Conservation (phyloP, 2,888 invertebrate genomes). For the Calliphora vomitoria region DNA sequence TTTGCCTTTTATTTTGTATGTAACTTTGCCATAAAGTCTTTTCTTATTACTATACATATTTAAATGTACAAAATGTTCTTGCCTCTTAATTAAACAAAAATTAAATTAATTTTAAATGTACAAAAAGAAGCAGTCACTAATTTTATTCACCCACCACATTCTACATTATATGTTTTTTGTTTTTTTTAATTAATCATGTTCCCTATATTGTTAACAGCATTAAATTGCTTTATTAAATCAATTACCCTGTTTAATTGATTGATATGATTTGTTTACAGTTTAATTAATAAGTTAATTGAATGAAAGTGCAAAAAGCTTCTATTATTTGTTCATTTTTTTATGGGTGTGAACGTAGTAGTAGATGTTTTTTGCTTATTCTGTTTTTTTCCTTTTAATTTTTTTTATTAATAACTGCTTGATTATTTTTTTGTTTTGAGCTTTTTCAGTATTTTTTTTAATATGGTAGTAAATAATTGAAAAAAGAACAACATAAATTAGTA, state of each 20-base stretch:
- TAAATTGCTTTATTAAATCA: conserved; percentile 53
- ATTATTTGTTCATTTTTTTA: conserved; percentile 77
- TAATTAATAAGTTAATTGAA: conserved; percentile 66
- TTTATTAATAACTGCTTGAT: conserved; percentile 29
- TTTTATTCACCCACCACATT: conserved; percentile 43
- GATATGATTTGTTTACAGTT: conserved; percentile 36
- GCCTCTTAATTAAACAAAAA: conserved; percentile 43
- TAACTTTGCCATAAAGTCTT: conserved; percentile 38
- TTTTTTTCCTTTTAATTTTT: conserved; percentile 1
- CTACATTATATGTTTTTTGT: neutral
- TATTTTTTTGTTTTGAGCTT: conserved; percentile 34
- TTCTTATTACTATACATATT: conserved; percentile 40
- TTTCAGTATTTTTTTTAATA: conserved; percentile 10
- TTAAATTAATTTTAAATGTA: conserved; percentile 50
- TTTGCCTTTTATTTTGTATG: too few relatives aligned
- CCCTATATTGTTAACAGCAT: neutral
- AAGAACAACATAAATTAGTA: conserved; percentile 53
- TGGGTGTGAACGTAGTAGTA: conserved; percentile 76
- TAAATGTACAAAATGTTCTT: conserved; percentile 46
- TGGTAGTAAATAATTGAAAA: too few relatives aligned
- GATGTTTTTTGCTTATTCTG: conserved; percentile 79
- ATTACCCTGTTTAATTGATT: conserved; percentile 42
- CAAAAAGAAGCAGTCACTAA: conserved; percentile 70
- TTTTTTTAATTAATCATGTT: conserved; percentile 26
- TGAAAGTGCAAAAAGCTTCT: conserved; percentile 81